These are phyloP conservation scores for Ypsolopha sequella DNA, from an alignment of 2,888 invertebrate genomes.

Conservation along the genomic window DNA sequence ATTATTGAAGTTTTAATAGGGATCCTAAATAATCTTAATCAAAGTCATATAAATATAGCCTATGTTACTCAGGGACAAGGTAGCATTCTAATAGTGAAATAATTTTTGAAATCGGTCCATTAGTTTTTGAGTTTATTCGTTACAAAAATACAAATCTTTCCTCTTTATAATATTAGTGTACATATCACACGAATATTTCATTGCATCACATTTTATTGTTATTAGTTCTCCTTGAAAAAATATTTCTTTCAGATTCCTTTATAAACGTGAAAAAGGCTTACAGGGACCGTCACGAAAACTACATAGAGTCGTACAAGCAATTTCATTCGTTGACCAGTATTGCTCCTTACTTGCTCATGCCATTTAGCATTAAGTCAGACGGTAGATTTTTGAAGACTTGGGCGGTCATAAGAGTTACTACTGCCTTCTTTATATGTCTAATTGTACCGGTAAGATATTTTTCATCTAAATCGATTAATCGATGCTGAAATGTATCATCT, in stretches of 20 bases:
- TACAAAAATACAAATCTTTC: too few species aligned
- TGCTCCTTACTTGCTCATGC: conserved; percentile 44
- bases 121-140: too few species aligned
- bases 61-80: too few species aligned
- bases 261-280: conserved; percentile 43
- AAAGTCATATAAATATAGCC: too few species aligned
- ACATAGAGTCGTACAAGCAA: conserved; percentile 40
- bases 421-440: conserved; percentile 42
- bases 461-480: neutral
- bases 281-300: conserved; percentile 31
- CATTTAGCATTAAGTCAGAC: conserved; percentile 46
- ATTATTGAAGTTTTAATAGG: too few species aligned
- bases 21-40: too few species aligned
- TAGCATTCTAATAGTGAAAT: too few species aligned
- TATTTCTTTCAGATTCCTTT: conserved; percentile 42
- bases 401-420: conserved; percentile 36
- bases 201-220: too few species aligned
- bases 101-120: too few species aligned
- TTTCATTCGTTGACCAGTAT: conserved; percentile 38
- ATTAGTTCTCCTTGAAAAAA: neutral
- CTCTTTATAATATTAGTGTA: too few species aligned
- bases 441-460: conserved; percentile 42
- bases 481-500: too few species aligned
- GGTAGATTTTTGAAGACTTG: conserved; percentile 50
- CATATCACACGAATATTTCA: too few species aligned